Evolutionary conservation across 2,797 vertebrate species (phyloP).

Genomic region (Argentina silus): DNA sequence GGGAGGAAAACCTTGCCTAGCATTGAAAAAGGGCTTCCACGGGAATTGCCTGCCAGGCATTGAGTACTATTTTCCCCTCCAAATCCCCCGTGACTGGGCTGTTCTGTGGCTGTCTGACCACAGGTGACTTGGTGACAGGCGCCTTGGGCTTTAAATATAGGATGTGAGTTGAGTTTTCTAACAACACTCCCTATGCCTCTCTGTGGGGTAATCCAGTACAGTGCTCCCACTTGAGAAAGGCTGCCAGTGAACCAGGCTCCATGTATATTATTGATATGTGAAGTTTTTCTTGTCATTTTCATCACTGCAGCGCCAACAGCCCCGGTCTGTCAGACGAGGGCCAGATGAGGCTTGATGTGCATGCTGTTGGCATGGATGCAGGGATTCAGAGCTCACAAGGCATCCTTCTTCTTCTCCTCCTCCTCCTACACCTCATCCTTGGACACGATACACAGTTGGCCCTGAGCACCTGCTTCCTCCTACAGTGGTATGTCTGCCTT

Average conservation of each 20-base stretch:
- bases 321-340: too few species aligned
- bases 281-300: too few species aligned
- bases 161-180: too few species aligned
- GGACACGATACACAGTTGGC: conserved; percentile 63
- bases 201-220: neutral
- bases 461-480: conserved; percentile 59
- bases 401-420: conserved; percentile 19
- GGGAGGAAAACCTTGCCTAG: conserved; percentile 12
- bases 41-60: neutral
- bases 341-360: neutral
- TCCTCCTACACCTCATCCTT: conserved; percentile 37
- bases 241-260: neutral
- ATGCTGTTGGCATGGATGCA: conserved; percentile 20
- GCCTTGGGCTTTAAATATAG: too few species aligned
- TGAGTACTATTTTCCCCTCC: neutral
- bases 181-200: neutral
- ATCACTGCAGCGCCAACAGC: too few species aligned
- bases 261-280: neutral
- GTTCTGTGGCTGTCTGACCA: too few species aligned
- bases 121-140: too few species aligned
- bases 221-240: neutral
- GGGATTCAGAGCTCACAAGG: conserved; percentile 31
- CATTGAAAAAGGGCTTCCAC: conserved; percentile 19
- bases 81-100: neutral
- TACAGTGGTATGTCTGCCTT: conserved; percentile 40